Evolutionary conservation across 2,797 vertebrate genomes (phyloP).

Genomic region (Todus mexicanus): DNA sequence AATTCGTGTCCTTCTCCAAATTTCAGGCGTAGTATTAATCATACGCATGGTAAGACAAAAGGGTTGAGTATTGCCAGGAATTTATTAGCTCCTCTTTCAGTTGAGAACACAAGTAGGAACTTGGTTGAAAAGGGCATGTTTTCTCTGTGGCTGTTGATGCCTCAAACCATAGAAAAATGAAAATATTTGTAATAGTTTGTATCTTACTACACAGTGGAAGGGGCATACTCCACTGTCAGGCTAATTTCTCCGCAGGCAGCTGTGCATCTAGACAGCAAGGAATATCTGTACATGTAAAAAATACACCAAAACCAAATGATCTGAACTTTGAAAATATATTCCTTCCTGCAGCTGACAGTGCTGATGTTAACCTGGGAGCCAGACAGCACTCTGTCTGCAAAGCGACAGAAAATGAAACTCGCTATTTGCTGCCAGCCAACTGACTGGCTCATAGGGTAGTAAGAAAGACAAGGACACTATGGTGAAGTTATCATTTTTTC

Average conservation of each 20-base stretch:
- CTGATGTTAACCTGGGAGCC: not conserved
- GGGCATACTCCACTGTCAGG: not conserved
- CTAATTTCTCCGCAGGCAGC: not conserved
- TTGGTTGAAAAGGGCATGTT: conserved; percentile 55
- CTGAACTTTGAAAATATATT: not conserved
- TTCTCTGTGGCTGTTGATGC: conserved; percentile 56
- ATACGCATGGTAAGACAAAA: conserved; percentile 9
- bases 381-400: not conserved
- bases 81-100: conserved; percentile 29
- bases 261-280: not conserved
- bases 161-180: conserved; percentile 54
- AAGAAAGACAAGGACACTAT: not conserved
- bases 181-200: conserved; percentile 57
- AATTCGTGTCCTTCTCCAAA: not conserved
- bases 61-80: not conserved
- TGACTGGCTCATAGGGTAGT: not conserved
- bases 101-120: conserved; percentile 47
- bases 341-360: not conserved
- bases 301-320: not conserved
- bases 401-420: not conserved
- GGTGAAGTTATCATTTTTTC: not conserved
- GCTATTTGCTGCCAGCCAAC: not conserved
- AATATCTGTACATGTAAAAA: not conserved
- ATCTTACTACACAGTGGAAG: not conserved
- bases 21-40: not conserved